Conservation (phyloP, 2,888 invertebrate species). For the Drosophila multiciliata region DNA sequence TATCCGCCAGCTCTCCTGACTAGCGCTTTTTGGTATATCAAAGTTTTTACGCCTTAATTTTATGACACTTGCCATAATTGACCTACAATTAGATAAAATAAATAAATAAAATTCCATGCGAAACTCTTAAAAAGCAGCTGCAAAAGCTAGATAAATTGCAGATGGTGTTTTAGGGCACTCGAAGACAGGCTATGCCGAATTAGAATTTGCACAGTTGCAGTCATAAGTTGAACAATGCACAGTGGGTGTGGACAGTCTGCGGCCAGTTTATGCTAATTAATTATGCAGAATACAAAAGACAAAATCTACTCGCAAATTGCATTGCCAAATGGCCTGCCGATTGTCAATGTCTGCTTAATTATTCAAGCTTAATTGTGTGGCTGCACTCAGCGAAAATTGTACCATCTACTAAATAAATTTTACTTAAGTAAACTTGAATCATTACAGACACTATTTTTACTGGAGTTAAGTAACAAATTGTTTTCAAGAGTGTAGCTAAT, state of each 20-base stretch:
- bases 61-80: slow-evolving; percentile 18
- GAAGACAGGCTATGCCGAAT: slow-evolving; percentile 5
- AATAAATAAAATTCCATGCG: slow-evolving; percentile 16
- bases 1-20: not conserved
- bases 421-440: not conserved
- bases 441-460: not conserved
- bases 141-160: slow-evolving; percentile 1
- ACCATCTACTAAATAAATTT: not conserved
- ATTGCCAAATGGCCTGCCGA: slow-evolving; percentile 32
- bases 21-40: not conserved
- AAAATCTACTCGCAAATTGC: slow-evolving; percentile 58
- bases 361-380: slow-evolving; percentile 41
- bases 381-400: not conserved
- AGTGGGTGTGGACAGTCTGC: slow-evolving; percentile 26
- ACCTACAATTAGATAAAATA: slow-evolving; percentile 14
- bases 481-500: not conserved
- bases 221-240: not conserved
- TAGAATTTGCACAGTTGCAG: not conserved
- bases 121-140: slow-evolving; percentile 33
- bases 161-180: slow-evolving; percentile 17
- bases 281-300: slow-evolving; percentile 26
- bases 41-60: slow-evolving; percentile 1
- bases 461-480: not conserved
- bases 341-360: slow-evolving; percentile 50
- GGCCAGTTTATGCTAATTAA: slow-evolving; percentile 25